Percentiles rank a stretch among this genome's conserved stretches.
Evolutionary conservation across 2,797 vertebrate species (phyloP).

Genomic region (Huso huso): DNA sequence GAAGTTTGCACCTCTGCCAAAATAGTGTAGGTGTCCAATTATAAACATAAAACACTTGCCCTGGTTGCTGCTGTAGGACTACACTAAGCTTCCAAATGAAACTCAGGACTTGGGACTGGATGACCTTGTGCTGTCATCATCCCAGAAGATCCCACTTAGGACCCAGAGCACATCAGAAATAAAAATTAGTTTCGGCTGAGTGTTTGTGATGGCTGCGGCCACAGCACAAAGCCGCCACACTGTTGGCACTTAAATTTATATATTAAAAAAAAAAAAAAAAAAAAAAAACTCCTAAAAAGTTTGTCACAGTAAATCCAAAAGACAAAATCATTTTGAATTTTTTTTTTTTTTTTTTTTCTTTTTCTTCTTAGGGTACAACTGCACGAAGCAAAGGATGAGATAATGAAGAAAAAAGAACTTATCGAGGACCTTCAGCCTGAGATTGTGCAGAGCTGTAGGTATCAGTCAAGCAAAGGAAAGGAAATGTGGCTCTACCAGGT

Average conservation of each 20-base stretch:
- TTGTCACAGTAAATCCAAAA: too few relatives aligned
- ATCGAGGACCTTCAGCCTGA: conserved; percentile 91
- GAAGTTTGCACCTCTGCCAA: too few relatives aligned
- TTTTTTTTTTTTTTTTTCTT: neutral
- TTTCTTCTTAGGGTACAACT: conserved; percentile 75
- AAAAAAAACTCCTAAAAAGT: too few relatives aligned
- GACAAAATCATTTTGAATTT: too few relatives aligned
- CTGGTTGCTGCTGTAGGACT: too few relatives aligned
- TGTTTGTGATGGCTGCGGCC: neutral
- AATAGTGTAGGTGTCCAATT: too few relatives aligned
- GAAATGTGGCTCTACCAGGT: neutral
- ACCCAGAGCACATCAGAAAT: neutral
- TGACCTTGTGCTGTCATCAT: neutral
- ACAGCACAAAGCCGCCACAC: too few relatives aligned
- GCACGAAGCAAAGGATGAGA: conserved; percentile 89
- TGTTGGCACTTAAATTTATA: too few relatives aligned
- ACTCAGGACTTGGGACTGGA: neutral
- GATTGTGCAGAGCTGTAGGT: conserved; percentile 73
- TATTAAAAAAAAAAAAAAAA: too few relatives aligned
- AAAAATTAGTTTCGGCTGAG: neutral
- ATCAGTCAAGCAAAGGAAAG: neutral
- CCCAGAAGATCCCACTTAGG: neutral
- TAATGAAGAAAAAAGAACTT: conserved; percentile 93
- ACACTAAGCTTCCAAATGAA: neutral
- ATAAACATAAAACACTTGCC: too few relatives aligned